A percentile compares a stretch with the other conserved stretches of the same genome.
Evolutionary conservation across 2,888 invertebrate species (phyloP).

Genomic region (Abrostola triplasia): DNA sequence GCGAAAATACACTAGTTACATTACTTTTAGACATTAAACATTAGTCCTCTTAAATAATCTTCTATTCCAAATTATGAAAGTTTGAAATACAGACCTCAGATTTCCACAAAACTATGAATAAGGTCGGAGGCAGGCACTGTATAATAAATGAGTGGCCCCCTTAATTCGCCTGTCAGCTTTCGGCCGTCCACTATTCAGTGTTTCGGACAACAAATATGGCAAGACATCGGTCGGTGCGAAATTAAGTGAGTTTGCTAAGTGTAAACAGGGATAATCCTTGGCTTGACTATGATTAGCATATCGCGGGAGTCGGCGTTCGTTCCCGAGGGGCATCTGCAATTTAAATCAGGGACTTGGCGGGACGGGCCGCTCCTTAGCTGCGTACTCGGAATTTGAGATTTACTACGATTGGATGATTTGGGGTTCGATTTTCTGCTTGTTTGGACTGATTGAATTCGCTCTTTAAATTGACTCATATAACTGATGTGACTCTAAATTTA

Average conservation of each 20-base stretch:
- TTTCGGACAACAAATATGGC: constrained; percentile 71
- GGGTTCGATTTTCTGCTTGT: constrained; percentile 87
- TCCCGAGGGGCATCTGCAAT: constrained; percentile 86
- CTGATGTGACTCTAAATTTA: constrained; percentile 59
- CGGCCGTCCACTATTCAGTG: constrained; percentile 49
- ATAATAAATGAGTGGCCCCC: constrained; percentile 41
- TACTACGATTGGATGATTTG: constrained; percentile 86
- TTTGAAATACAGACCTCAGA: not conserved
- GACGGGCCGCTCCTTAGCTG: constrained; percentile 85
- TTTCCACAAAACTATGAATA: constrained; percentile 14
- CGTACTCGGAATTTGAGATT: constrained; percentile 86
- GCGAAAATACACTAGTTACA: too few relatives aligned
- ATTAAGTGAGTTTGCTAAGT: constrained; percentile 89
- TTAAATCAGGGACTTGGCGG: constrained; percentile 87
- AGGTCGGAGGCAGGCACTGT: constrained; percentile 23
- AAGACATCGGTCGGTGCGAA: constrained; percentile 84
- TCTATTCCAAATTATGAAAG: not conserved
- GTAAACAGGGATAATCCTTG: constrained; percentile 88
- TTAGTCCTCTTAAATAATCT: not conserved
- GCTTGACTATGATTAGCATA: constrained; percentile 88
- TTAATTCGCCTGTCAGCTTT: constrained; percentile 55
- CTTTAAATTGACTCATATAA: constrained; percentile 76
- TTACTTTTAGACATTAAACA: not conserved
- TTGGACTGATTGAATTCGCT: constrained; percentile 84
- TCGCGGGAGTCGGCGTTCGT: constrained; percentile 86